phyloP scores from a whole-genome alignment of 2,797 vertebrate genomes.

The Oophaga sylvatica region DNA sequence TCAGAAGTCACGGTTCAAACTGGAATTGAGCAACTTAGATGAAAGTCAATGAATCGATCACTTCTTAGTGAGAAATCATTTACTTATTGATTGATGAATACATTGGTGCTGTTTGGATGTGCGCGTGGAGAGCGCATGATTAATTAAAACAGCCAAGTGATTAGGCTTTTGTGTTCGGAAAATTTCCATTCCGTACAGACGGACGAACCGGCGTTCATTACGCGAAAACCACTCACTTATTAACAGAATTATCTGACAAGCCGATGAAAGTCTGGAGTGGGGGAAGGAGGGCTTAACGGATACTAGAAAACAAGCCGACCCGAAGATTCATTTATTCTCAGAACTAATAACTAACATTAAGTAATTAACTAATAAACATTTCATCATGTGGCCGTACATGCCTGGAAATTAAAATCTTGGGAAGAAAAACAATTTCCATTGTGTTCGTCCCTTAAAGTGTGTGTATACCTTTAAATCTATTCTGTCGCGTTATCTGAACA shows the following conservation, averaged over 20 bases:
- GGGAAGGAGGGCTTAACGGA: not conserved
- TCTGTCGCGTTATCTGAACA: no score
- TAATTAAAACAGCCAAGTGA: conserved; percentile 39
- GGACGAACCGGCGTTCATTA: conserved; percentile 18
- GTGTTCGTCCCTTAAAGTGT: no score
- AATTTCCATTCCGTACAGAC: conserved; percentile 22
- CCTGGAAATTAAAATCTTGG: not conserved
- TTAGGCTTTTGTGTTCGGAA: conserved; percentile 27
- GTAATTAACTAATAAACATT: conserved; percentile 18
- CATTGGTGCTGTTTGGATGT: not conserved
- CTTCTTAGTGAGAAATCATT: conserved; percentile 20
- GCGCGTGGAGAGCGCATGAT: conserved; percentile 8
- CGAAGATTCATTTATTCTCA: conserved; percentile 1
- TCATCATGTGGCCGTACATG: not conserved
- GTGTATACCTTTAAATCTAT: no score
- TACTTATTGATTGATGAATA: conserved; percentile 29
- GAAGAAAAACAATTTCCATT: no score
- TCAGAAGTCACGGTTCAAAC: conserved; percentile 5
- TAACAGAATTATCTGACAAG: conserved; percentile 30
- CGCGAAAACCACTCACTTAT: conserved; percentile 10
- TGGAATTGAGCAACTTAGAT: conserved; percentile 10
- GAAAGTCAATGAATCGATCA: conserved; percentile 32
- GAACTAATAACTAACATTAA: conserved; percentile 15
- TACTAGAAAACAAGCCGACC: not conserved
- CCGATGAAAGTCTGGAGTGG: not conserved